A percentile compares a stretch with the other conserved stretches of the same genome.
Evolutionary conservation across 2,113 vertebrate species (phyloP).

Genomic region (Odocoileus hemionus): DNA sequence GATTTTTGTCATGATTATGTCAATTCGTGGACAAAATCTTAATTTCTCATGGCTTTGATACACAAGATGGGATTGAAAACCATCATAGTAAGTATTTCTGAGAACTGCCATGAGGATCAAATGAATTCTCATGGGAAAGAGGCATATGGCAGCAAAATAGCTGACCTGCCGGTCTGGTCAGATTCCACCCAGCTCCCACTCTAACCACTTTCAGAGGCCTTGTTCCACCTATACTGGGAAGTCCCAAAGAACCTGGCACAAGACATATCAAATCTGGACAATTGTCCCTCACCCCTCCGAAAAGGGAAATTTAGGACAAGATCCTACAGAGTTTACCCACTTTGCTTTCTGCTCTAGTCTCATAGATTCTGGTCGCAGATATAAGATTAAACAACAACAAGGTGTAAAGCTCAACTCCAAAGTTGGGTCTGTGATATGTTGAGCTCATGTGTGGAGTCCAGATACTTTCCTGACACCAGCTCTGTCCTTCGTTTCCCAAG

Average conservation of each 20-base stretch:
- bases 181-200: background rate
- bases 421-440: background rate
- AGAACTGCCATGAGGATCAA: background rate
- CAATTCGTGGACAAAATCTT: background rate
- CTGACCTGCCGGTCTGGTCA: background rate
- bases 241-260: background rate
- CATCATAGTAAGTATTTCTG: background rate
- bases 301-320: background rate
- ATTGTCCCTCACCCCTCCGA: background rate
- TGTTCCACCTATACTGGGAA: background rate
- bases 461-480: background rate
- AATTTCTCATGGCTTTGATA: background rate
- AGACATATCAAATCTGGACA: background rate
- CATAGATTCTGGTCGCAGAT: background rate
- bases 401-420: background rate
- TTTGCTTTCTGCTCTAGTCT: background rate
- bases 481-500: background rate
- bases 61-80: background rate
- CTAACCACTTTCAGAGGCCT: background rate
- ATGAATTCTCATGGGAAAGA: background rate
- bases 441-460: background rate
- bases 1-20: background rate
- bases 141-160: background rate
- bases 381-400: background rate
- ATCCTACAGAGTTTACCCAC: background rate